Conservation (phyloP, 1,140 invertebrate species). For the Chymomyza costata region DNA sequence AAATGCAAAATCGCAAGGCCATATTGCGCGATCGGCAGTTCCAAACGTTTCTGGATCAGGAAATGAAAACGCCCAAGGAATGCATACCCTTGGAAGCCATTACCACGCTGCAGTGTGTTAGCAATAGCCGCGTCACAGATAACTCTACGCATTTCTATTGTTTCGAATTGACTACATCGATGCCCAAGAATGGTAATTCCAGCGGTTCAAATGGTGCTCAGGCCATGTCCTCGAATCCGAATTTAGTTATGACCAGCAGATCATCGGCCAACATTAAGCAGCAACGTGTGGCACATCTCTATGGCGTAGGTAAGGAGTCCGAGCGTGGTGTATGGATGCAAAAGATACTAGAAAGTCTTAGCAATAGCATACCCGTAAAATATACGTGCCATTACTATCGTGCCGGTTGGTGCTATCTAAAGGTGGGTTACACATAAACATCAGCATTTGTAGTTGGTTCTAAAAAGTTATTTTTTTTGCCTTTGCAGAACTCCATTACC, state of each 20-base stretch:
- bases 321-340: constrained; percentile 81
- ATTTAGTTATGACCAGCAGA: constrained; percentile 64
- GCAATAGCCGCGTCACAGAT: constrained; percentile 79
- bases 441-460: too few species aligned
- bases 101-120: constrained; percentile 80
- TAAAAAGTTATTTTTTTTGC: too few species aligned
- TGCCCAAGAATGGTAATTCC: constrained; percentile 62
- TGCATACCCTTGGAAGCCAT: constrained; percentile 78
- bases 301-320: constrained; percentile 70
- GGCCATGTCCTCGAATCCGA: constrained; percentile 66
- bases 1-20: constrained; percentile 77
- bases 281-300: constrained; percentile 58
- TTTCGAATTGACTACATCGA: constrained; percentile 66
- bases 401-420: constrained; percentile 82
- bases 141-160: constrained; percentile 73
- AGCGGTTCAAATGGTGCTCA: constrained; percentile 17
- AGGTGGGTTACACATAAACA: constrained; percentile 76
- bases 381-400: constrained; percentile 79
- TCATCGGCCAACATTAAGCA: constrained; percentile 62
- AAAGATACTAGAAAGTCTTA: constrained; percentile 80
- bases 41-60: constrained; percentile 77
- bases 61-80: constrained; percentile 78
- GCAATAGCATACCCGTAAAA: constrained; percentile 78
- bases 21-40: constrained; percentile 77
- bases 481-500: constrained; percentile 78